Evolutionary conservation across 2,888 invertebrate species (phyloP).

Genomic region (Hermodice carunculata): DNA sequence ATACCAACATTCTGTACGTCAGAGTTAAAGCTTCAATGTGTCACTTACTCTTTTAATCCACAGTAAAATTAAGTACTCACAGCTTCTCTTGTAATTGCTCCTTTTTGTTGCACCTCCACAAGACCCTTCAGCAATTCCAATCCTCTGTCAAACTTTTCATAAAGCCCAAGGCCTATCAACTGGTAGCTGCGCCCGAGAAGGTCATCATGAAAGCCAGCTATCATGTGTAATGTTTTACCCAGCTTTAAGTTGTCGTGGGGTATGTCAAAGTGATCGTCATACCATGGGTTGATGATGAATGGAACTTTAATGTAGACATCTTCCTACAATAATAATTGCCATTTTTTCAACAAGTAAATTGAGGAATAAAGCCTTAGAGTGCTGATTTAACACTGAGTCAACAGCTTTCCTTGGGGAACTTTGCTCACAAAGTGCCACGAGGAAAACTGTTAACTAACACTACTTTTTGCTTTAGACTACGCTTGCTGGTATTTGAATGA

Average conservation of each 20-base stretch:
- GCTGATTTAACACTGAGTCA: no score
- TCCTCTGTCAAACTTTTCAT: constrained; percentile 77
- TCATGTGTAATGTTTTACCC: constrained; percentile 82
- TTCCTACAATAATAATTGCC: constrained; percentile 45
- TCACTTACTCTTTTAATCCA: not conserved
- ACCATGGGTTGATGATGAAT: constrained; percentile 84
- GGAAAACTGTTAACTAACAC: no score
- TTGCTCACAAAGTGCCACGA: no score
- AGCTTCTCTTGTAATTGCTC: not conserved
- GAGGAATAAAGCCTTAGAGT: no score
- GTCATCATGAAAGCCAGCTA: constrained; percentile 49
- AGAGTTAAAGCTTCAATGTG: no score
- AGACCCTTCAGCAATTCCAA: constrained; percentile 47
- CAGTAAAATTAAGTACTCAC: not conserved
- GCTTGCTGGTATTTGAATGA: no score
- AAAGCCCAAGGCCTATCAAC: constrained; percentile 78
- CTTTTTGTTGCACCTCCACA: not conserved
- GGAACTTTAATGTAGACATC: constrained; percentile 80
- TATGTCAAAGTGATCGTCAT: constrained; percentile 93
- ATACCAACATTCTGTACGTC: no score
- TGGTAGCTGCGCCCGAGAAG: constrained; percentile 58
- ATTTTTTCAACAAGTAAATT: no score
- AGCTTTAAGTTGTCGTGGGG: constrained; percentile 76
- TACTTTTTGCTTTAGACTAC: no score
- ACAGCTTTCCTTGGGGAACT: no score